phyloP scores from a whole-genome alignment of 2,797 vertebrate species.

The Antennarius maculatus region DNA sequence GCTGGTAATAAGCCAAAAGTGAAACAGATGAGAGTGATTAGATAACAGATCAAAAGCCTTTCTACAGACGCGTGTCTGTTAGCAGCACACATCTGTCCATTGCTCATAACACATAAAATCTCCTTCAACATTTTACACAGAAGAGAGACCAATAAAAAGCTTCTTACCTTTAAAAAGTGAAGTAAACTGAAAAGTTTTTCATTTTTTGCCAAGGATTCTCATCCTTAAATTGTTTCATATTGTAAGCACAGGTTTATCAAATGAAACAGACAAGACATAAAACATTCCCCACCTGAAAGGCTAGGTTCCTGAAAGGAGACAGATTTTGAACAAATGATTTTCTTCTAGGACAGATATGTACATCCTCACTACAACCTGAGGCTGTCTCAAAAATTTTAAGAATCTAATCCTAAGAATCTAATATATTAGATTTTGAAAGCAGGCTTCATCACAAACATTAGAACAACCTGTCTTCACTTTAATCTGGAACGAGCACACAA shows the following conservation, averaged over 20 bases:
- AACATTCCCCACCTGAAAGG: slow-evolving; percentile 27
- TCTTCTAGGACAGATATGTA: slow-evolving; percentile 9
- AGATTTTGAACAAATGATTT: slow-evolving; percentile 41
- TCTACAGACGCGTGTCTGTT: slow-evolving; percentile 34
- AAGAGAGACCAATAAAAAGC: slow-evolving; percentile 24
- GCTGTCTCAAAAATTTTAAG: slow-evolving; percentile 15
- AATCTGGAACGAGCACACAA: too few species aligned
- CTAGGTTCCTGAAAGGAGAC: slow-evolving; percentile 23
- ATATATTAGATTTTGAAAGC: too few species aligned
- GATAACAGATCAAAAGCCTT: slow-evolving; percentile 64
- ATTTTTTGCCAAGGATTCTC: slow-evolving; percentile 13
- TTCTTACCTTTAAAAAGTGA: slow-evolving; percentile 33
- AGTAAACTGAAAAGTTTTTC: slow-evolving; percentile 11
- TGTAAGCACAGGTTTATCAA: slow-evolving; percentile 30
- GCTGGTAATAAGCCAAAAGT: slow-evolving; percentile 34
- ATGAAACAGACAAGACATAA: slow-evolving; percentile 36
- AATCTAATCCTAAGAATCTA: too few species aligned
- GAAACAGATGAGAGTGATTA: slow-evolving; percentile 63
- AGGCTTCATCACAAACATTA: too few species aligned
- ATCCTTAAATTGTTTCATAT: slow-evolving; percentile 29
- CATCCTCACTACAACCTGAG: slow-evolving; percentile 28
- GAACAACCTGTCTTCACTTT: too few species aligned
- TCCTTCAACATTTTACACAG: slow-evolving; percentile 30
- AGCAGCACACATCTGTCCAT: slow-evolving; percentile 23
- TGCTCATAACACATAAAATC: slow-evolving; percentile 31